These are phyloP conservation scores for Molossus alvarezi DNA, from an alignment of 2,797 vertebrate genomes.

Conservation along the genomic window DNA sequence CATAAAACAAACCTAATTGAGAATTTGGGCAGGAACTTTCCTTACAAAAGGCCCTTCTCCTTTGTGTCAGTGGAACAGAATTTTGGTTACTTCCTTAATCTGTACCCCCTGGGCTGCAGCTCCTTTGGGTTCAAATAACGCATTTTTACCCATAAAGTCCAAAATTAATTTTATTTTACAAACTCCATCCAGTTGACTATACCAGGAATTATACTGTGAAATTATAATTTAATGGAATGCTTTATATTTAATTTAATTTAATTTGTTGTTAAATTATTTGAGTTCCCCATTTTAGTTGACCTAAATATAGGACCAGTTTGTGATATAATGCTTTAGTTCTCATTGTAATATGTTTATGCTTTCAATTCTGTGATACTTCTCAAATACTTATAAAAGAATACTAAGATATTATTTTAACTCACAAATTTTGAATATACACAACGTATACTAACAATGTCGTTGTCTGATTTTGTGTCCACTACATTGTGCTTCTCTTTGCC, in stretches of 20 bases:
- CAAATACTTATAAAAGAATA: neutral
- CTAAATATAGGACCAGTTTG: neutral
- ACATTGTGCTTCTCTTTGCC: neutral
- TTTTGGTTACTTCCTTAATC: neutral
- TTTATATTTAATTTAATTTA: neutral
- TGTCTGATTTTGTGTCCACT: neutral
- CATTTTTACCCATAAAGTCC: neutral
- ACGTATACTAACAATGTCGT: fast-evolving
- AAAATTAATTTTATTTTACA: neutral
- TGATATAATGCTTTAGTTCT: neutral
- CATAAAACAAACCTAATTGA: neutral
- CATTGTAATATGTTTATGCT: neutral
- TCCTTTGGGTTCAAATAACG: neutral
- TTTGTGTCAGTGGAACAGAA: neutral
- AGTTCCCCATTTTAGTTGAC: neutral
- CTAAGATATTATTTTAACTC: neutral
- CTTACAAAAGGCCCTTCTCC: neutral
- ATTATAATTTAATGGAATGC: neutral
- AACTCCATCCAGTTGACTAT: neutral
- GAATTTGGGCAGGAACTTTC: neutral
- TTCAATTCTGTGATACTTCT: neutral
- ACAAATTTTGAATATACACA: neutral
- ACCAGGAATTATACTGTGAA: neutral
- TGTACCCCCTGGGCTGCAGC: too few relatives aligned
- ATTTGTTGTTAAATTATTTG: neutral